These are phyloP conservation scores for Ormyrus nitidulus DNA, from an alignment of 2,888 invertebrate species.

Conservation along the genomic window DNA sequence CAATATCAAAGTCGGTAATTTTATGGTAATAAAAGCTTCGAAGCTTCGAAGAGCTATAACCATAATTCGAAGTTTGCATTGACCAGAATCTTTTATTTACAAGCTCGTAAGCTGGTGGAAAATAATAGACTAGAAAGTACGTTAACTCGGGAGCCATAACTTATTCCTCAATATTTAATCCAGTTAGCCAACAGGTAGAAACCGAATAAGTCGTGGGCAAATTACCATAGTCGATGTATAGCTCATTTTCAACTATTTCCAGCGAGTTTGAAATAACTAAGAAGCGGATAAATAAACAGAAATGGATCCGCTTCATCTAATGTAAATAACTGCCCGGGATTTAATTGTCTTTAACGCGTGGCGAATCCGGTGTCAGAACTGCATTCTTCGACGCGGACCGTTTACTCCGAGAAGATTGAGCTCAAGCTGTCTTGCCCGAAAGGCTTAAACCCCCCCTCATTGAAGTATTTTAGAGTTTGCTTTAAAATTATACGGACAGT, in stretches of 20 bases:
- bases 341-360: slow-evolving; percentile 43
- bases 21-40: no score
- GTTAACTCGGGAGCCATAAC: background rate
- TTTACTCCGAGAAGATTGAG: slow-evolving; percentile 38
- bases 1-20: no score
- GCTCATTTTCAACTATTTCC: slow-evolving; percentile 8
- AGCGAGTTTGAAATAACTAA: slow-evolving; percentile 2
- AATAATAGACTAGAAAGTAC: background rate
- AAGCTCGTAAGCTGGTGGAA: background rate
- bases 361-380: slow-evolving; percentile 44
- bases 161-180: no score
- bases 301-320: slow-evolving; percentile 19
- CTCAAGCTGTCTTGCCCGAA: slow-evolving; percentile 15
- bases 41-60: background rate
- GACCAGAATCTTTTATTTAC: background rate
- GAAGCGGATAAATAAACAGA: slow-evolving; percentile 20
- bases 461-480: background rate
- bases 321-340: slow-evolving; percentile 24
- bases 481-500: background rate
- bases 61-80: no score
- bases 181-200: no score
- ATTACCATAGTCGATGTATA: background rate
- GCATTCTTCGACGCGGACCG: slow-evolving; percentile 40
- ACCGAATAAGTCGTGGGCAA: no score
- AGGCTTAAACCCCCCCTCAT: slow-evolving; percentile 10